phyloP scores from a whole-genome alignment of 2,797 vertebrate species.

The Triplophysa yarkandensis region DNA sequence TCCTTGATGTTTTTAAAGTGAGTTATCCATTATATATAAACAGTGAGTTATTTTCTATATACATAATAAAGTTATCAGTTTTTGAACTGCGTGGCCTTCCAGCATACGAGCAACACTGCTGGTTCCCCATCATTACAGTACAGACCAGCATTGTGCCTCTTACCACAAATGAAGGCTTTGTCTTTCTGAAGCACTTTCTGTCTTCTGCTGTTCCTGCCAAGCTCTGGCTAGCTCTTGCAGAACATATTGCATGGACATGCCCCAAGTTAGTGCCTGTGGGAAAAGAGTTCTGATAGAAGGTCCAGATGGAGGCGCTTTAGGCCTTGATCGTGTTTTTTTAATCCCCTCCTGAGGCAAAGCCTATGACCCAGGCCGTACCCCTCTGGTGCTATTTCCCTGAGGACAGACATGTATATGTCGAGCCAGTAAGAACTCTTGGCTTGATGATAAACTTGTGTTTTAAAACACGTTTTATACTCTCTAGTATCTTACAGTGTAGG shows the following conservation, averaged over 20 bases:
- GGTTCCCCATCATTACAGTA: neutral
- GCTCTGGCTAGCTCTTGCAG: conserved; percentile 38
- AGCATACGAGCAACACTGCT: conserved; percentile 1
- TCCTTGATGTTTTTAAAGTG: no score
- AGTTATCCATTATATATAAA: no score
- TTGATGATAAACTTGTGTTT: no score
- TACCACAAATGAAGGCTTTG: conserved; percentile 41
- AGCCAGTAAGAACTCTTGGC: conserved; percentile 3
- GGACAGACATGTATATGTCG: conserved; percentile 1
- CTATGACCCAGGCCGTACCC: conserved; percentile 36
- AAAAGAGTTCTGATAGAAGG: conserved; percentile 33
- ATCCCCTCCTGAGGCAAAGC: conserved; percentile 33
- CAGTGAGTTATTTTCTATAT: no score
- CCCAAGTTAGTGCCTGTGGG: conserved; percentile 40
- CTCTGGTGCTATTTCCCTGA: conserved; percentile 20
- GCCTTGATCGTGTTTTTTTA: conserved; percentile 29
- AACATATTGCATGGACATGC: conserved; percentile 54
- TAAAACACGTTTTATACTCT: neutral
- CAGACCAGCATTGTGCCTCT: conserved; percentile 29
- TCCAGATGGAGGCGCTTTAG: conserved; percentile 51
- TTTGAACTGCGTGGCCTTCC: neutral
- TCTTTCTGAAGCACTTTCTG: conserved; percentile 32
- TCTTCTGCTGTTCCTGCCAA: conserved; percentile 30
- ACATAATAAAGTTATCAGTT: no score
- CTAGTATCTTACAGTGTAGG: no score